Percentiles rank a stretch among this genome's conserved stretches.
These are phyloP conservation scores for Minunthozetes semirufus DNA, from an alignment of 2,888 invertebrate genomes.

Conservation along the genomic window DNA sequence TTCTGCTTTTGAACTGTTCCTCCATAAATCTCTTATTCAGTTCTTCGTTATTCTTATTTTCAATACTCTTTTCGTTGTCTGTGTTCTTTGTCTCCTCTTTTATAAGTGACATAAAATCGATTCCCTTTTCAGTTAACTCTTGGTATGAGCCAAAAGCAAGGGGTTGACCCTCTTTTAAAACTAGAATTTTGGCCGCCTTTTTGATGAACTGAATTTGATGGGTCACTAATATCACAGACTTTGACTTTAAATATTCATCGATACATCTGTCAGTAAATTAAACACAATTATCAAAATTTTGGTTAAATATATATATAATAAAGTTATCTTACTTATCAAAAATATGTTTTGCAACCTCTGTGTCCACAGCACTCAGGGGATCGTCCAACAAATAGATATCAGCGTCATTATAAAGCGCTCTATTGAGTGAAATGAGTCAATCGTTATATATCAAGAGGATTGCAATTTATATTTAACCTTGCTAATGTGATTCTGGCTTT, in stretches of 20 bases:
- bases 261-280: slow-evolving; percentile 48
- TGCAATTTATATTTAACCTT: slow-evolving; percentile 45
- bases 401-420: slow-evolving; percentile 42
- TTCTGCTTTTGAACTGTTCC: background rate
- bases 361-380: slow-evolving; percentile 43
- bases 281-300: no score
- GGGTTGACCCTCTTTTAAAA: slow-evolving; percentile 46
- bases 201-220: slow-evolving; percentile 53
- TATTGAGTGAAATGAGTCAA: slow-evolving; percentile 11
- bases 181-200: slow-evolving; percentile 49
- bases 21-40: background rate
- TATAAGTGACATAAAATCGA: slow-evolving; percentile 41
- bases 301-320: background rate
- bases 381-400: slow-evolving; percentile 43
- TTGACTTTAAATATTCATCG: slow-evolving; percentile 47
- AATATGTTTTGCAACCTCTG: slow-evolving; percentile 42
- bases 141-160: slow-evolving; percentile 41
- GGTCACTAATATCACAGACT: slow-evolving; percentile 52
- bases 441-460: background rate
- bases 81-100: slow-evolving; percentile 37
- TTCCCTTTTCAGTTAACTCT: slow-evolving; percentile 40
- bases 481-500: slow-evolving; percentile 54
- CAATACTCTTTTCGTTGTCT: background rate
- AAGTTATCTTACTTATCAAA: slow-evolving; percentile 42
- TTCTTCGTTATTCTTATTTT: background rate